Conservation (phyloP, 2,797 vertebrate species). For the Pantherophis alleghaniensis region DNA sequence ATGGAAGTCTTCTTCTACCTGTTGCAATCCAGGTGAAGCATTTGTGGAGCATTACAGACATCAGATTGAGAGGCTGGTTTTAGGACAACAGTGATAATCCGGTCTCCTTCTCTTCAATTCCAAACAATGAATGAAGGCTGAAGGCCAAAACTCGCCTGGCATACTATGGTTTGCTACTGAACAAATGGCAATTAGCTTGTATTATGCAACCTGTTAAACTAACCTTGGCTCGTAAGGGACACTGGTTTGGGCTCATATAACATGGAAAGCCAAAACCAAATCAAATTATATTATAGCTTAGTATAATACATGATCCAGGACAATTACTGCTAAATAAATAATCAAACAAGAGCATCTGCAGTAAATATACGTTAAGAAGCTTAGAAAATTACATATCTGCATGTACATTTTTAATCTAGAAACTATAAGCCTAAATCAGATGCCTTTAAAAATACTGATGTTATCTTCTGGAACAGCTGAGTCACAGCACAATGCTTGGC, state of each 20-base stretch:
- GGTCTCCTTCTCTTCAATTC: neutral
- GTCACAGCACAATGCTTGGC: conserved; percentile 13
- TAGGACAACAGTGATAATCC: neutral
- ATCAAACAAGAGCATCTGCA: neutral
- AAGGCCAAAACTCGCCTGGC: neutral
- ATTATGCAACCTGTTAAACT: neutral
- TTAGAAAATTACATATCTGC: neutral
- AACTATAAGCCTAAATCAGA: neutral
- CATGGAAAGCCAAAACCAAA: neutral
- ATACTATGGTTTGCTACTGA: neutral
- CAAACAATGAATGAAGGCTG: neutral
- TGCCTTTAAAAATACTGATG: conserved; percentile 14
- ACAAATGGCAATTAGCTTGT: neutral
- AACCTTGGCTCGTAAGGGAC: neutral
- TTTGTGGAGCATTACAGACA: neutral
- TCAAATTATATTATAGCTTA: neutral
- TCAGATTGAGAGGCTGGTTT: neutral
- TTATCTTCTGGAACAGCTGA: conserved; percentile 27
- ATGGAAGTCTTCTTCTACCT: neutral
- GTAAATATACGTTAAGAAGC: neutral
- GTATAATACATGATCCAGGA: neutral
- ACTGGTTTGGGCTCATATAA: neutral
- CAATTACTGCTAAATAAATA: neutral
- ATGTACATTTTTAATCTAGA: neutral
- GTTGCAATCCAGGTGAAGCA: neutral